Base-by-base conservation (phyloP, 2,113 vertebrate species). In the Edolisoma coerulescens region DNA sequence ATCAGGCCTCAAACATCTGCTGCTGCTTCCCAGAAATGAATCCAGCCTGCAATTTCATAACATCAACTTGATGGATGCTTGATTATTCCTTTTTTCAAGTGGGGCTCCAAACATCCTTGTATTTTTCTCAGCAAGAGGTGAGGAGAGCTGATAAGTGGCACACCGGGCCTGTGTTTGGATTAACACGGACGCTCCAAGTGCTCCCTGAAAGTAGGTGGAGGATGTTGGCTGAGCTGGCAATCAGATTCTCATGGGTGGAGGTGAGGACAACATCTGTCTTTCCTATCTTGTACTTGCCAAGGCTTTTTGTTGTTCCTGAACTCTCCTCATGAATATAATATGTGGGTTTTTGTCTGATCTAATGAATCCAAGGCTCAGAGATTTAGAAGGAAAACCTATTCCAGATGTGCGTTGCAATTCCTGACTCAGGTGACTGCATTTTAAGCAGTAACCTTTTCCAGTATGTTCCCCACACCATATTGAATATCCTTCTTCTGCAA, bases 261-360 rank as follows among this genome's bases (percentile, higher is more conserved):
- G 96, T 97, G 94, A 89, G 92, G 86, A 96, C 96, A 97, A 96
- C 97, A 97, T 97, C 96, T 97, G 97, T 63, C 86, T 87, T 89
- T 92, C 83, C 77, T 93, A 32, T 93, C 89, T 87, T 73, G 57
- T 57, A 89, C 84, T 93, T 91, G 96, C 97, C 96, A 97, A 88
- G 68, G 20, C 30, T 90, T 97, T 95, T 95, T 86, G 76, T 91
- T 90, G 94, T 96, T 97, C 94, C 93, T 96, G 92, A 96, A 87
- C 86, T 96, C 96, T 93, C 96, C 96, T 97, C 97, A 97, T 98
- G 97, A 98, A 98, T 97, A 98, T 95, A 96, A 94, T 97, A 97
- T 94, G 93, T 86, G 96, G 95, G 76, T 75, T 98, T 97, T 96
- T 97, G 93, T 97, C 28, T 92, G 89, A 94, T 96, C 94, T 97